Base-by-base conservation (phyloP, 2,888 invertebrate genomes). In the Fabriciana adippe region DNA sequence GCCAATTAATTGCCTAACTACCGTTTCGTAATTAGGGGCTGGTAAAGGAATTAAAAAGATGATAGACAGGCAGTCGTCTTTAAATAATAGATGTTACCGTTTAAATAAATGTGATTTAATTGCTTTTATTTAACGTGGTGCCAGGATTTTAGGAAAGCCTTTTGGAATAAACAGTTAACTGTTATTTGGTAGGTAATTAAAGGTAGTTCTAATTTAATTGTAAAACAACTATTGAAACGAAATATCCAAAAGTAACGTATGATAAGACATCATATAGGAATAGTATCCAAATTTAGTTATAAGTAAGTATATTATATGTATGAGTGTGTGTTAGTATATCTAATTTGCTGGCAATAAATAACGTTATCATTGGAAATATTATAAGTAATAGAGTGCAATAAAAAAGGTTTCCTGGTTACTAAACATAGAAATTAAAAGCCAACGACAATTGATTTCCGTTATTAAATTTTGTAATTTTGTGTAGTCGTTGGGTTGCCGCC, bases 401-500 rank as follows among this genome's bases (percentile, higher is more conserved):
- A 48, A 41, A 65, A 57, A 59, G n/a, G n/a, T 16, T 2, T 1
- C 53, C 35, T 41, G 35, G 61, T 70, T 51, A 55, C 57, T 66
- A 65, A 64, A 73, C 70, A 72, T 73, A 80, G 73, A 84, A 87
- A 89, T 89, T 87, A 87, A 73, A 76, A 74, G 72, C 74, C 73
- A 72, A 77, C 73, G 79, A 81, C 85, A 86, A 89, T 88, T 86
- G 89, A 88, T 88, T 87, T 89, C 86, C 84, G 88, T 88, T 85
- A 84, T 83, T 81, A 83, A 82, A 80, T 77, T 78, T 82, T 73
- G 78, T 84, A 83, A 87, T 84, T 84, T 78, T 82, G 78, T 73
- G 78, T 76, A 80, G 79, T 78, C 81, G 82, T 75, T 77, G 80
- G 76, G 79, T 80, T 79, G 76, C 78, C 79, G 76, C 77, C 79